phyloP scores from a whole-genome alignment of 2,888 invertebrate genomes.

The Drosophila putrida region DNA sequence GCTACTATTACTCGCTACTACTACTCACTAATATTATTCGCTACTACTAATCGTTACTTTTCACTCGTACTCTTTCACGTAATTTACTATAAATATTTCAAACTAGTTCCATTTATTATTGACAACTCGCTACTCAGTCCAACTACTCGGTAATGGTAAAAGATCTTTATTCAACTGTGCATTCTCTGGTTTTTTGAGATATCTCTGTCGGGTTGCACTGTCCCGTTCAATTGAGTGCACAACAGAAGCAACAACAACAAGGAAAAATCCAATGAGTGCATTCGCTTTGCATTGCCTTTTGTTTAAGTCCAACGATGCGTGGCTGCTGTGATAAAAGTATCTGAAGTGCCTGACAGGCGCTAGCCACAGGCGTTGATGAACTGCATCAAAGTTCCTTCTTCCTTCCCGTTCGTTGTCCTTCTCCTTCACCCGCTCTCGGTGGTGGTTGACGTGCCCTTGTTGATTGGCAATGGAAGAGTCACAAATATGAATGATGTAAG shows the following conservation, averaged over 20 bases:
- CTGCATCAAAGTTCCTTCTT: conserved; percentile 26
- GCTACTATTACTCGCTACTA: conserved; percentile 5
- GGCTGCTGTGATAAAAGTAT: conserved; percentile 74
- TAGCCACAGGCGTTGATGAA: conserved; percentile 56
- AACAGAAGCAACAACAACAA: conserved; percentile 29
- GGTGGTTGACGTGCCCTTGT: conserved; percentile 3
- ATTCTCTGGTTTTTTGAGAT: not conserved
- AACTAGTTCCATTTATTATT: not conserved
- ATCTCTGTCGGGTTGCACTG: conserved; percentile 23
- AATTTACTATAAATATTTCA: not conserved
- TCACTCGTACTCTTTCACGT: not conserved
- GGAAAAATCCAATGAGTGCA: conserved; percentile 47
- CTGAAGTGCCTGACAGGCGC: conserved; percentile 54
- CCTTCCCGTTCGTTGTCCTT: not conserved
- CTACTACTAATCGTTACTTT: not conserved
- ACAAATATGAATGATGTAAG: conserved; percentile 21
- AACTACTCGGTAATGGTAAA: not conserved
- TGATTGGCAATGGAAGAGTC: conserved; percentile 26
- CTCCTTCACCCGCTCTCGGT: not conserved
- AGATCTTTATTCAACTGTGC: not conserved
- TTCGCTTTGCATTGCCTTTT: conserved; percentile 66
- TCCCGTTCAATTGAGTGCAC: conserved; percentile 13
- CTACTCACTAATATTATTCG: not conserved
- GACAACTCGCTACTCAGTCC: not conserved
- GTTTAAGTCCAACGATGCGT: conserved; percentile 77